phyloP scores from a whole-genome alignment of 1,140 invertebrate genomes.

The Batillaria attramentaria region DNA sequence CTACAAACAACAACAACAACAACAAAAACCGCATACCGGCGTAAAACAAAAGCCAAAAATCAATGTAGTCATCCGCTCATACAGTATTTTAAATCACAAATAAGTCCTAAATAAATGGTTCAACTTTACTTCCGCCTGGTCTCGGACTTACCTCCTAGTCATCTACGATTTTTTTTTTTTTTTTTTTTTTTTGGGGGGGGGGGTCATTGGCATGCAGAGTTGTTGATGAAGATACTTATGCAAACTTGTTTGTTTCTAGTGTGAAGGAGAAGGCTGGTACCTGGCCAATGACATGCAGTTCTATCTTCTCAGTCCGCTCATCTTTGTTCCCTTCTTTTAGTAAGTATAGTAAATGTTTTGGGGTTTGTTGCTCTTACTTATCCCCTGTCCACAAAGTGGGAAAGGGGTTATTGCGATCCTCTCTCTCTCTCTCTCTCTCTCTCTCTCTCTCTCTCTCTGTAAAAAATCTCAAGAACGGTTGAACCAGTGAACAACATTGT shows the following conservation, averaged over 20 bases:
- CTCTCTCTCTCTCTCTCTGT: too few species aligned
- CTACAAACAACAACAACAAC: too few species aligned
- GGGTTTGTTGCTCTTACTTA: background rate
- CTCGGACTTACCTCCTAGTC: too few species aligned
- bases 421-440: background rate
- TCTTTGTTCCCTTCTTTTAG: constrained; percentile 69
- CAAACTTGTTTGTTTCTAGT: constrained; percentile 74
- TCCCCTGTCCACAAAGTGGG: background rate
- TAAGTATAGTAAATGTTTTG: constrained; percentile 41
- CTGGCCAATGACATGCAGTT: constrained; percentile 87
- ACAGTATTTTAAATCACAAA: too few species aligned
- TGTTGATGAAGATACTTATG: too few species aligned
- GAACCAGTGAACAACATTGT: too few species aligned
- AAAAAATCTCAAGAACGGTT: background rate
- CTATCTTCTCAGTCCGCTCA: constrained; percentile 79
- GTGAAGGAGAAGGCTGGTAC: constrained; percentile 82
- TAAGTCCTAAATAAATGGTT: too few species aligned
- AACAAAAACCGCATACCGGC: too few species aligned
- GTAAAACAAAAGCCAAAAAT: too few species aligned
- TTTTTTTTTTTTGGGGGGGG: background rate
- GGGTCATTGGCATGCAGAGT: background rate
- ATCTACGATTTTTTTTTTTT: too few species aligned
- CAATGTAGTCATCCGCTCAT: too few species aligned
- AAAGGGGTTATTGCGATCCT: background rate
- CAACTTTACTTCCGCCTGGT: too few species aligned